A percentile compares a stretch with the other conserved stretches of the same genome.
Evolutionary conservation across 2,888 invertebrate genomes (phyloP).

Genomic region (Autographa pulchrina): DNA sequence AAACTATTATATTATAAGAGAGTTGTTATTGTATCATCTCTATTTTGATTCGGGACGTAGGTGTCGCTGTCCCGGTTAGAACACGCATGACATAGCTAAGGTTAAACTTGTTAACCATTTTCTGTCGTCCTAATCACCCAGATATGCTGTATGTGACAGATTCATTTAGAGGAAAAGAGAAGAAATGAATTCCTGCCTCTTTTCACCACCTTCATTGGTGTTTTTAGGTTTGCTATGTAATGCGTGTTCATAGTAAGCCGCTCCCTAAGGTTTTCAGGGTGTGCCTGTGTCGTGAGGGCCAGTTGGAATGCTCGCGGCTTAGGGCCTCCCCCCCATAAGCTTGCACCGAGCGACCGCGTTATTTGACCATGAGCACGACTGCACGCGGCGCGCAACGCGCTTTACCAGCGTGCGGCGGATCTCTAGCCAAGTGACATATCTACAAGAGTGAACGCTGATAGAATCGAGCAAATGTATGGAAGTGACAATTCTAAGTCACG

Average conservation of each 20-base stretch:
- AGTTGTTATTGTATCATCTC: conserved; percentile 45
- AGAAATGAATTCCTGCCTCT: neutral
- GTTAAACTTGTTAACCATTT: neutral
- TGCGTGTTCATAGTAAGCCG: conserved; percentile 42
- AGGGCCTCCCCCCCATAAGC: too few species aligned
- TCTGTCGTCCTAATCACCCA: neutral
- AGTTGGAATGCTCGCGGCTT: conserved; percentile 18
- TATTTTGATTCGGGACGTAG: conserved; percentile 35
- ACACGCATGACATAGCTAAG: conserved; percentile 25
- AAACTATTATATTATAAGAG: conserved; percentile 48
- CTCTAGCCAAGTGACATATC: too few species aligned
- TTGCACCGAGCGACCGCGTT: too few species aligned
- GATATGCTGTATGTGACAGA: neutral
- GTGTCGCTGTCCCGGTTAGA: conserved; percentile 33
- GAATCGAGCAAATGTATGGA: too few species aligned
- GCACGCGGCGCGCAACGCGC: too few species aligned
- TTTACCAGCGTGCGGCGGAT: too few species aligned
- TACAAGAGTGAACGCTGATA: too few species aligned
- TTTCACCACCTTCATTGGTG: neutral
- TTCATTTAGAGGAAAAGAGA: neutral
- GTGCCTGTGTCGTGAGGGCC: conserved; percentile 5
- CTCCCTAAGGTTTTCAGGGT: neutral
- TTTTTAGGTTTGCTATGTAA: conserved; percentile 16
- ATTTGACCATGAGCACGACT: too few species aligned
- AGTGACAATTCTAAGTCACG: too few species aligned